Conservation (phyloP, 2,797 vertebrate species). For the Hylomyscus alleni region DNA sequence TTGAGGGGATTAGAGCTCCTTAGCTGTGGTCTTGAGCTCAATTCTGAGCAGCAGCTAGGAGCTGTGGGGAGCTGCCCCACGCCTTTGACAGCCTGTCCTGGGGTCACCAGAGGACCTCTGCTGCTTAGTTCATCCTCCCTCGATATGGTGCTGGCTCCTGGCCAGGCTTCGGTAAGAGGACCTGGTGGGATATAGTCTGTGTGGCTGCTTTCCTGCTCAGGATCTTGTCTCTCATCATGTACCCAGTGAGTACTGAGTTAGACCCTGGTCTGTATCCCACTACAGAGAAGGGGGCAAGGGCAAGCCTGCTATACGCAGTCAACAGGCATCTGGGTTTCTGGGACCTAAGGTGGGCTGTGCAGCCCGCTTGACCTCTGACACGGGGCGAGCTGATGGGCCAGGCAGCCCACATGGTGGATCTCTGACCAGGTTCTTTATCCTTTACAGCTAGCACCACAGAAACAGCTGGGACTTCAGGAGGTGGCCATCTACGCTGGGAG, state of each 20-base stretch:
- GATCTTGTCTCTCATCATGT: fast-evolving
- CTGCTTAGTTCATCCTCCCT: not conserved
- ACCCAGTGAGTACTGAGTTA: fast-evolving
- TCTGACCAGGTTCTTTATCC: slow-evolving; percentile 25
- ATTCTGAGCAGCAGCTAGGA: not conserved
- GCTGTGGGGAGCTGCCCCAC: not conserved
- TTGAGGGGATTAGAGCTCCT: not conserved
- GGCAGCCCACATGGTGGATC: fast-evolving
- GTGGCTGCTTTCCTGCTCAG: fast-evolving
- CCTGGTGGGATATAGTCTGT: no score
- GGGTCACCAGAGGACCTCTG: not conserved
- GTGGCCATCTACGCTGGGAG: slow-evolving; percentile 88
- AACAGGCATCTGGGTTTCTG: not conserved
- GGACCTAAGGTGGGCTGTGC: not conserved
- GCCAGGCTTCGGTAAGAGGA: no score
- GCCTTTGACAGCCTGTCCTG: not conserved
- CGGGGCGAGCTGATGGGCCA: not conserved
- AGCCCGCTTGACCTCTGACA: not conserved
- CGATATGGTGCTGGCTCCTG: fast-evolving
- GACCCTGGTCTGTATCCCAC: not conserved
- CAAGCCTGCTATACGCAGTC: not conserved
- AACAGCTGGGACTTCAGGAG: slow-evolving; percentile 72
- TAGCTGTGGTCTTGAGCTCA: not conserved
- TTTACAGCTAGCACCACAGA: slow-evolving; percentile 79
- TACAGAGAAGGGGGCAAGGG: fast-evolving